Base-by-base conservation (phyloP, 2,888 invertebrate genomes). In the Trissoscelio sp. region DNA sequence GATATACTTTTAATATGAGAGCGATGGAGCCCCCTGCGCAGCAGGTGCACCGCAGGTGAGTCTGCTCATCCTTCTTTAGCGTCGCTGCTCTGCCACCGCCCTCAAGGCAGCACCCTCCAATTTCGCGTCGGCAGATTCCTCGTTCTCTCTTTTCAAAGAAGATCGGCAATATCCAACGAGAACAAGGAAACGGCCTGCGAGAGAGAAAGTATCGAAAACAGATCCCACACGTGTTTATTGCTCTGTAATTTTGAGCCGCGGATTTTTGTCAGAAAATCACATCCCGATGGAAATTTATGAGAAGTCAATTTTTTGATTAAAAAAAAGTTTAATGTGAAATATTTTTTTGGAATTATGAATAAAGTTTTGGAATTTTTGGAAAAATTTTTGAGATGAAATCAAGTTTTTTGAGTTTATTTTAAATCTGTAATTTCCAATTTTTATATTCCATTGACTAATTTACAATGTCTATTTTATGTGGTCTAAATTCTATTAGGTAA, bases 31-130 rank as follows among this genome's bases (percentile, higher is more conserved):
- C 91, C 91, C 91, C 91, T 91, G 91, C 90, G 87, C 90, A 90
- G 91, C 91, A 91, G 91, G 91, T 91, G 91, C 89, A 89, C 88
- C 86, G 91, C 91, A 91, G 91, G 91, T 91, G 90, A 90, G 87
- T 91, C 88, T 87, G 79, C 81, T 83, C 85, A 85, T 87, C 86
- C 85, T 88, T 85, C 85, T 87, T 84, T 79, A 84, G 73, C 53
- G 70, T 42, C 51, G 73, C 74, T 83, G 77, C 85, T 85, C 83
- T 86, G 84, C 79, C 79, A 81, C 84, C 82, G 79, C 85, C 83
- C 83, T 85, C 77, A 64, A 72, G 79, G 79, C 78, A 79, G 74
- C 81, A 80, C 83, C 81, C 83, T 81, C 73, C 79, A 79, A 79
- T 81, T 79, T 81, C 69, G 73, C 72, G 58, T 58, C 74, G 66